phyloP scores from a whole-genome alignment of 2,888 invertebrate genomes.

The Eristalinus aeneus region DNA sequence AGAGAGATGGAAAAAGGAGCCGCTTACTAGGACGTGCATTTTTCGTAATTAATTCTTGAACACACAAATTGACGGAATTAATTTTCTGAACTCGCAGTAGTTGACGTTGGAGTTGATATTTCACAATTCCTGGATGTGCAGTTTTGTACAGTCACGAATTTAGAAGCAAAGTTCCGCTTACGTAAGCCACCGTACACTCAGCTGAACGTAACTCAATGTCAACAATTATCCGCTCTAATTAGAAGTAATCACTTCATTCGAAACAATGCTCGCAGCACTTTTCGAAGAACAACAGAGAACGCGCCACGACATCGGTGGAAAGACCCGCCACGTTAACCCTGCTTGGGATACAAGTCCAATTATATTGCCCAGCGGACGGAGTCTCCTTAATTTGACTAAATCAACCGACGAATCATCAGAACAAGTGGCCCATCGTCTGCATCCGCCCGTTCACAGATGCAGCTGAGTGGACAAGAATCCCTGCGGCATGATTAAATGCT shows the following conservation, averaged over 20 bases:
- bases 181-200: too few species aligned
- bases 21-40: too few species aligned
- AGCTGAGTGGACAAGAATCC: conserved; percentile 16
- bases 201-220: not conserved
- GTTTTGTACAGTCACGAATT: too few species aligned
- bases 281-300: not conserved
- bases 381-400: conserved; percentile 13
- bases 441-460: not conserved
- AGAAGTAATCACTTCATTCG: not conserved
- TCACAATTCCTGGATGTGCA: too few species aligned
- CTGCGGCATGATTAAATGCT: conserved; percentile 12
- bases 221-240: not conserved
- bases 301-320: too few species aligned
- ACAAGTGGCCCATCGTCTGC: not conserved
- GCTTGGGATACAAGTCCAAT: not conserved
- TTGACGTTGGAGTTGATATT: too few species aligned
- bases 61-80: too few species aligned
- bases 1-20: too few species aligned
- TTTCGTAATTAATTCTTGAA: too few species aligned
- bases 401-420: conserved; percentile 5
- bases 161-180: too few species aligned
- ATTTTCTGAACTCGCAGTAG: too few species aligned
- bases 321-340: not conserved
- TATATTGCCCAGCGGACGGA: not conserved
- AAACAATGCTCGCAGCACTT: too few species aligned